Conservation (phyloP, 2,888 invertebrate species). For the Taphrorychus bicolor region DNA sequence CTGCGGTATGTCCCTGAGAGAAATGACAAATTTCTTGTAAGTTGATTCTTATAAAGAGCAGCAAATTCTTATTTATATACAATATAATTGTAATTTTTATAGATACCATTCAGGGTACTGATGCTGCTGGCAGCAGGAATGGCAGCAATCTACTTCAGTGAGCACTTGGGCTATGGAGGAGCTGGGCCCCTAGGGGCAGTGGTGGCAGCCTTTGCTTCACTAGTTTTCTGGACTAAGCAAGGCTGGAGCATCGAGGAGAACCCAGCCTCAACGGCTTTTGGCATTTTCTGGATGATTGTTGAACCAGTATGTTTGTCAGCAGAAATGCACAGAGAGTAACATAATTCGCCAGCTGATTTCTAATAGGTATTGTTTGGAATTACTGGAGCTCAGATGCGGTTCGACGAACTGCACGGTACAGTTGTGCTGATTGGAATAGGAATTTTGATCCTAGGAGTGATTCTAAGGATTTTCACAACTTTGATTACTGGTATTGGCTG, state of each 20-base stretch:
- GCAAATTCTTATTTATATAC: neutral
- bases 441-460: conserved; percentile 70
- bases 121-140: conserved; percentile 82
- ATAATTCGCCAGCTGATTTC: neutral
- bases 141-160: conserved; percentile 86
- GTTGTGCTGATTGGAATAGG: conserved; percentile 75
- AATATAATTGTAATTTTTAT: conserved; percentile 1
- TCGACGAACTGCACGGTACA: conserved; percentile 73
- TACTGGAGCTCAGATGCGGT: conserved; percentile 83
- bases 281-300: conserved; percentile 94
- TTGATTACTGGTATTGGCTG: conserved; percentile 76
- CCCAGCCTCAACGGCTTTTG: conserved; percentile 87
- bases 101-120: conserved; percentile 75
- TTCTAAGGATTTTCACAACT: conserved; percentile 73
- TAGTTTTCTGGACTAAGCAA: conserved; percentile 81
- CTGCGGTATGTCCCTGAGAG: conserved; percentile 84
- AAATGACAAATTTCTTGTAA: conserved; percentile 78
- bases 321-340: neutral
- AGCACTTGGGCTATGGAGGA: conserved; percentile 73
- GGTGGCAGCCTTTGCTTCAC: conserved; percentile 81
- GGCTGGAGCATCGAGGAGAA: conserved; percentile 89
- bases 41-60: no score
- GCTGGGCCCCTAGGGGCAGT: conserved; percentile 85
- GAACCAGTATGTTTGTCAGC: conserved; percentile 72
- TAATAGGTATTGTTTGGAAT: conserved; percentile 36